phyloP scores from a whole-genome alignment of 1,140 invertebrate species.

The Dendroctonus valens region DNA sequence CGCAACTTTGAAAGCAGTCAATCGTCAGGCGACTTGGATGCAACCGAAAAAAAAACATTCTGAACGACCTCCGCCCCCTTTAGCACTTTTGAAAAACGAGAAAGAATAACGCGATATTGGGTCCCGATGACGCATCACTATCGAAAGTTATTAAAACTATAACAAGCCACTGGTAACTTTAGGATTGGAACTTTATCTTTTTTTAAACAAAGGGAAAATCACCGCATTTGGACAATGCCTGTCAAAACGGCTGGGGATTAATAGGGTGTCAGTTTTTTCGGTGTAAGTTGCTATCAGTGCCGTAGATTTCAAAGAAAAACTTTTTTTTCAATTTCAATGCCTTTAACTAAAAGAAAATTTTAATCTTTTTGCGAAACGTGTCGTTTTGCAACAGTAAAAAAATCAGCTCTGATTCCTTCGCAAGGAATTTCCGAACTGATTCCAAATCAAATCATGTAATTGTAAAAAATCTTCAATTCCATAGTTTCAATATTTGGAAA shows the following conservation, averaged over 20 bases:
- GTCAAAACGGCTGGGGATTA: conserved; percentile 32
- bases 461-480: no score
- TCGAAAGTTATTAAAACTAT: conserved; percentile 30
- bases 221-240: conserved; percentile 37
- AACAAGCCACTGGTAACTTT: conserved; percentile 20
- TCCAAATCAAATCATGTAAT: no score
- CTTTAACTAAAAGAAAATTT: no score
- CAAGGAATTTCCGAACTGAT: no score
- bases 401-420: no score
- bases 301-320: background rate
- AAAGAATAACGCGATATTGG: conserved; percentile 37
- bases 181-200: conserved; percentile 22
- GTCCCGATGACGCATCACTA: conserved; percentile 34
- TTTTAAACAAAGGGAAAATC: conserved; percentile 29
- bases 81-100: conserved; percentile 30
- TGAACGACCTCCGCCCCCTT: conserved; percentile 15
- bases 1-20: no score
- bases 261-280: conserved; percentile 32
- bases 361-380: no score
- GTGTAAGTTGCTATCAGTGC: no score
- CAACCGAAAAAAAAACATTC: no score
- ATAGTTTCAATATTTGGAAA: no score
- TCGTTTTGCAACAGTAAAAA: no score
- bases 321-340: background rate
- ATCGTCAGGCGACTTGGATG: no score